A percentile compares a stretch with the other conserved stretches of the same genome.
Evolutionary conservation across 2,888 invertebrate species (phyloP).

Genomic region (Drosophila multiciliata): DNA sequence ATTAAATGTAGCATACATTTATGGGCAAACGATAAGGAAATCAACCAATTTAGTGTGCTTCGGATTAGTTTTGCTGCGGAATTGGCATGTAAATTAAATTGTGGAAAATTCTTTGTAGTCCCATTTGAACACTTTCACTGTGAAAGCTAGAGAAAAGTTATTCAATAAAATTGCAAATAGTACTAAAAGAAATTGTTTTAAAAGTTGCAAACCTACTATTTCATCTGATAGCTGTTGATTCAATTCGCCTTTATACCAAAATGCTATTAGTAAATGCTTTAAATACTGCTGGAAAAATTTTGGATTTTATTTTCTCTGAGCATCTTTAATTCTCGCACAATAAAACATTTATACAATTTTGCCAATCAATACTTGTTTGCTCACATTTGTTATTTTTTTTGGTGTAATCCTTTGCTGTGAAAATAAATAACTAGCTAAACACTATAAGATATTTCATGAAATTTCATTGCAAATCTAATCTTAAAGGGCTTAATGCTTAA

Average conservation of each 20-base stretch:
- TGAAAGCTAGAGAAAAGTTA: background rate
- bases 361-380: background rate
- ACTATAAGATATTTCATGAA: background rate
- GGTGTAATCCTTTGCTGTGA: background rate
- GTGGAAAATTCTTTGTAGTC: background rate
- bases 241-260: background rate
- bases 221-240: background rate
- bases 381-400: background rate
- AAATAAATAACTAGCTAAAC: background rate
- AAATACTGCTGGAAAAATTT: background rate
- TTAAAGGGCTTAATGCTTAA: background rate
- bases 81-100: constrained; percentile 21
- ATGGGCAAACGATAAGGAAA: constrained; percentile 43
- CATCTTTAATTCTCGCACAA: background rate
- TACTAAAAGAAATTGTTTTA: background rate
- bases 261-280: background rate
- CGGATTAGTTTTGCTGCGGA: constrained; percentile 29
- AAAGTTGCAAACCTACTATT: background rate
- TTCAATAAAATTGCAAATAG: background rate
- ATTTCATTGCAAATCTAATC: constrained; percentile 4
- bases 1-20: constrained; percentile 72
- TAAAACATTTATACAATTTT: background rate
- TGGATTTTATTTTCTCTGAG: background rate
- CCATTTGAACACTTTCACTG: background rate
- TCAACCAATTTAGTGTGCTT: constrained; percentile 17